Evolutionary conservation across 2,888 invertebrate species (phyloP), one percentile per base, ranked within the genome.

Genomic region (Agrilus mali): DNA sequence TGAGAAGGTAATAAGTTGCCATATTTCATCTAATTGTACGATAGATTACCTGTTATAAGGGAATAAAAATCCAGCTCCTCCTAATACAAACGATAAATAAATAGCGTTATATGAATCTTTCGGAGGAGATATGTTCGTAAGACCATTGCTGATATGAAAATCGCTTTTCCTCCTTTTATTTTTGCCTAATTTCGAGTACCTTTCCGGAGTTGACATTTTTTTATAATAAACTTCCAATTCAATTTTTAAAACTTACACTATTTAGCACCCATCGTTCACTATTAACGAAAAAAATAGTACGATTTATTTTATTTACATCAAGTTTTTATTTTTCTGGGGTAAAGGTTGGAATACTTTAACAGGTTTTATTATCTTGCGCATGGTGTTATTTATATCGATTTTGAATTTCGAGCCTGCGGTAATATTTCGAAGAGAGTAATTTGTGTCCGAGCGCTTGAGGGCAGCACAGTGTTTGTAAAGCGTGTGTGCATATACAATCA

Each of bases 51-150:
- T 90, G 75, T 92, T 92, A 68, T 90, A 93, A 8, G 93, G 93
- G 48, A 93, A 73, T 40, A 93, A 74, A 62, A 93, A 93, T 36
- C 92, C 92, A 51, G 86, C 82, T 13, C 93, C 93, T 22, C 90
- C 89, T 44, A 90, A 71, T 42, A 90, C 74, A 48, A 93, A 73
- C 1, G 83, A 78, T 47, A 81, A 59, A 60, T 85, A 87, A 46
- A 87, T 79, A 41, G 77, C 74, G 64, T 82, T 80, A 64, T 76
- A 80, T 54, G 73, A 69, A 64, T 84, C 84, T 36, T 77, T 73
- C 7, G 84, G 83, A 33, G 82, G 81, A 38, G 78, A 77, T 34
- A 77, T 69, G 53, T 79, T 74, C 45, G 71, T 67, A 48, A 73
- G 70, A 44, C 71, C 71, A 55, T 70, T 73, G 16, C 67, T 67